Evolutionary conservation across 2,797 vertebrate species (phyloP), one percentile per base, ranked within the genome.

Genomic region (Gymnothorax reevesii): DNA sequence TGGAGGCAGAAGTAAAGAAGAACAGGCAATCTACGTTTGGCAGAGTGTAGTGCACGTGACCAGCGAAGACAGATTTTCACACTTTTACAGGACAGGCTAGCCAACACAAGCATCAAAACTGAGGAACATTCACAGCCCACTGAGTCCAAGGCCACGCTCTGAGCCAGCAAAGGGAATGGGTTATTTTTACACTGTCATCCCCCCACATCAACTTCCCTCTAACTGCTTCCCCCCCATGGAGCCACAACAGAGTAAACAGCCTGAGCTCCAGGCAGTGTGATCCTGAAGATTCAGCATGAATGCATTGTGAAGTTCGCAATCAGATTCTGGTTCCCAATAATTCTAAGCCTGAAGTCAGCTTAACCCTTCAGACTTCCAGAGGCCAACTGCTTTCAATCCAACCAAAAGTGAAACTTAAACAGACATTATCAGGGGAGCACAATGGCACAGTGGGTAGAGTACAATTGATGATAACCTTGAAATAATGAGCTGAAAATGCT

Each of bases 141-240:
- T 55, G 54, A 55, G 80, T 82, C 54, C 80, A 59, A 57, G 54
- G 22, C 80, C 57, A 2, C 13, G 6, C n/a, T 82, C n/a, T 27
- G 7, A 20, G 55, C 80, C 57, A 3, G 55, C 54, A 15, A 54
- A 57, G 77, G 77, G 77, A 57, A 82, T 17, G 49, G 75, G 75
- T 79, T 79, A 79, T 79, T 79, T 79, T 79, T 79, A 79, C 9
- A 79, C n/a, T 54, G 7, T 77, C 33, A 49, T 9, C 73, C 73
- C 73, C 25, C 27, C 73, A 2, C 79, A 1, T 49, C 79, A 10
- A 25, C 54, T 55, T 57, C 54, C 79, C 55, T 20, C 79, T 57
- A 57, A 82, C 22, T n/a, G 79, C 25, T 54, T 42, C 73, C 73
- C 73, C 2, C 60, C 60, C 12, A 13, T 1, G 62, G 52, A 6